Base-by-base conservation (phyloP, 2,797 vertebrate genomes). In the Leptodactylus fallax region DNA sequence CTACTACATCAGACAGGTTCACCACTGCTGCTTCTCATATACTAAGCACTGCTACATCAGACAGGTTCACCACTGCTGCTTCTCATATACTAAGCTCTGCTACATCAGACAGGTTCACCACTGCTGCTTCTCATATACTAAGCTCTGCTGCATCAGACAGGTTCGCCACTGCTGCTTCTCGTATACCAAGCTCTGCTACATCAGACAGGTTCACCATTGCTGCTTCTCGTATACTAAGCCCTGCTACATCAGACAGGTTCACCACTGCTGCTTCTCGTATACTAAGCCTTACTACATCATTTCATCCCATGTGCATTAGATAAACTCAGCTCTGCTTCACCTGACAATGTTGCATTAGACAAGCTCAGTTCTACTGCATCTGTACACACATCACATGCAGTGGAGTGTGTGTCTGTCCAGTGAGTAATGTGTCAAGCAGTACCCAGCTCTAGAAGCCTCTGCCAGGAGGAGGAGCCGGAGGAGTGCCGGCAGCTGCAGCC, bases 381-480 rank as follows among this genome's bases (percentile, higher is more conserved):
- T 36, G 65, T n/a, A 27, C 11, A 60, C 8, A 60, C 7, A 23
- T n/a, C 21, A 6, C 6, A 23, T 25, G 61, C 61, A 9, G n/a
- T n/a, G 9, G 9, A 23, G n/a, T 21, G 7, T 51, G 16, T 51
- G 72, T 76, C 2, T 12, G 45, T 51, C 45, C 21, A 76, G 17
- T 49, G 19, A 55, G 61, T 25, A 11, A 55, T 55, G 21, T 77
- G 74, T 53, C 47, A 23, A 21, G 17, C 45, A 27, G 77, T 19
- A 51, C 47, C 19, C 77, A 9, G 9, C 25, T 45, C 27, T 14
- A 61, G 71, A 4, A 17, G 82, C 10, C 47, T 12, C 53, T 85
- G 69, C 71, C 11, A 74, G 85, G 79, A 61, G 85, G 85, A 81
- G 83, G 83, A 36, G 78, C 87, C 10, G 27, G 2, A 56, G 77